Base-by-base conservation (phyloP, 2,888 invertebrate genomes). In the Gisinianus flammeolus region DNA sequence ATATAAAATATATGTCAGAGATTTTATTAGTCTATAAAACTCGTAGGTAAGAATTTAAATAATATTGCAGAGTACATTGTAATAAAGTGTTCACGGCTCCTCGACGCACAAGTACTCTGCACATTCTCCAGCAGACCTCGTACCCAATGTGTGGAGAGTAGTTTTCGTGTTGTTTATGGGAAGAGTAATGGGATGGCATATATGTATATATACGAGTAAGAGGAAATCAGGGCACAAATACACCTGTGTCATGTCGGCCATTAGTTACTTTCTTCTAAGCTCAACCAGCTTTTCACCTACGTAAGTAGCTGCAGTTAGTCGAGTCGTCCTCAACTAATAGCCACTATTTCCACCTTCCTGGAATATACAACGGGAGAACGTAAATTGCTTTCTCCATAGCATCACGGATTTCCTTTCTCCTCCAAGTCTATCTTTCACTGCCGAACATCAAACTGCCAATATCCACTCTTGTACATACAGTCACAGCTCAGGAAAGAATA, bases 191-290 rank as follows among this genome's bases (percentile, higher is more conserved):
- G 62, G 62, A 62, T 62, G 22, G 26, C 12, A 35, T 35, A 35
- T 35, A 35, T 35, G 6, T 12, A 35, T 35, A 35, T 35, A 35
- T 8, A 35, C 35, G 19, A 44, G 26, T 22, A 72, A 19, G 33
- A 72, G 72, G 62, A 56, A 72, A 72, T 72, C 72, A 72, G 72
- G 33, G 72, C 58, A 56, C 70, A 35, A n/a, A 72, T 31, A 72
- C 72, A 72, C 72, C 58, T 72, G 72, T 58, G 58, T 72, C 72
- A 72, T 72, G 56, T 56, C 22, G 30, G 30, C 72, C 72, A 58
- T 58, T 72, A 58, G 72, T 56, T 62, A 26, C 62, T 12, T 26
- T 26, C 10, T 26, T 12, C 16, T 26, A n/a, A n/a, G 22, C 22
- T 58, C 58, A 58, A 62, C 62, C 26, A 5, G 62, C 62, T 62